These are phyloP conservation scores for Caenorhabditis latens DNA, from an alignment of 1,140 invertebrate species.

Conservation along the genomic window DNA sequence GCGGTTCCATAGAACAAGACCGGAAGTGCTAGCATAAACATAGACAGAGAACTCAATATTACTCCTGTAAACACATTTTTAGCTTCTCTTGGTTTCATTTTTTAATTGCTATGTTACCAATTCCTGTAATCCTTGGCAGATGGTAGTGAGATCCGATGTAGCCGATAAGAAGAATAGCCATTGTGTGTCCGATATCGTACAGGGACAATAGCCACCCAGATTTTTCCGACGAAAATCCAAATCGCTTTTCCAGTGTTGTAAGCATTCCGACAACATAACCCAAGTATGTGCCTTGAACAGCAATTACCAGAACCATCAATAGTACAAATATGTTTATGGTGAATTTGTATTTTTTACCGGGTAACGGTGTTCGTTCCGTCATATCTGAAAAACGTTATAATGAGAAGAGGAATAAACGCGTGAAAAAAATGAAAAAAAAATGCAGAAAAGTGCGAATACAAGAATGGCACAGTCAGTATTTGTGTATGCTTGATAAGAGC, in stretches of 20 bases:
- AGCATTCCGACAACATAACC: slow-evolving; percentile 64
- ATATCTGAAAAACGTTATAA: neutral
- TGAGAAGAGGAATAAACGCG: neutral
- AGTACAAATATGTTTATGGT: slow-evolving; percentile 54
- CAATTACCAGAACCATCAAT: slow-evolving; percentile 60
- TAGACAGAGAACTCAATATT: slow-evolving; percentile 59
- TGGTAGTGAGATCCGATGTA: slow-evolving; percentile 61
- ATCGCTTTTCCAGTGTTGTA: slow-evolving; percentile 60
- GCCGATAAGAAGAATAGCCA: slow-evolving; percentile 61
- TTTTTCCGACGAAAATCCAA: slow-evolving; percentile 44
- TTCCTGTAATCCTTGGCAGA: slow-evolving; percentile 62
- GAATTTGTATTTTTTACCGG: slow-evolving; percentile 32
- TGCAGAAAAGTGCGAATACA: slow-evolving; percentile 6
- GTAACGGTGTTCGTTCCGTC: slow-evolving; percentile 26
- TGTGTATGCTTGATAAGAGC: slow-evolving; percentile 38
- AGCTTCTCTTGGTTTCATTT: neutral
- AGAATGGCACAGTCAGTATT: slow-evolving; percentile 30
- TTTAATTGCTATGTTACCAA: slow-evolving; percentile 20
- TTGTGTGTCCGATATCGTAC: slow-evolving; percentile 64
- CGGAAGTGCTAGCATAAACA: slow-evolving; percentile 62
- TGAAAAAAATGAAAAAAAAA: neutral
- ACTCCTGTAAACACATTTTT: slow-evolving; percentile 35
- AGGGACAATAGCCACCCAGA: slow-evolving; percentile 58
- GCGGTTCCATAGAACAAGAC: slow-evolving; percentile 58
- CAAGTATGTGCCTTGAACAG: slow-evolving; percentile 61